phyloP scores from a whole-genome alignment of 2,797 vertebrate species.

The Ibycter americanus region DNA sequence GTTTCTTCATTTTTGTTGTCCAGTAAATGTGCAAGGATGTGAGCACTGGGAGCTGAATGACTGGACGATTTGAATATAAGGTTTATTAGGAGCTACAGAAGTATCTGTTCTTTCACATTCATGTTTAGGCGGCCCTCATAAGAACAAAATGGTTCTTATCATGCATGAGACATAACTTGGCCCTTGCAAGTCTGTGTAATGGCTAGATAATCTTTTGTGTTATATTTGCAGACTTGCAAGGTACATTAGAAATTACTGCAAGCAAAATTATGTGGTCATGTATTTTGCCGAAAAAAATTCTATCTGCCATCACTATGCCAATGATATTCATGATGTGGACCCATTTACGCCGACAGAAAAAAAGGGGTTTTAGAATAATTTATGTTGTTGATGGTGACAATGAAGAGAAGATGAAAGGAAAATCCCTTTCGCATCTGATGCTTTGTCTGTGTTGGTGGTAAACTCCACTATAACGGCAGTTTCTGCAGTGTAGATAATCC shows the following conservation, averaged over 20 bases:
- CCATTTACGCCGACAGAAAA: neutral
- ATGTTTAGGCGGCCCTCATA: neutral
- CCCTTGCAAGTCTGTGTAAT: neutral
- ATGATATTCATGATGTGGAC: neutral
- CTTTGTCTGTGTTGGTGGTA: neutral
- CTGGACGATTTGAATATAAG: rapidly evolving
- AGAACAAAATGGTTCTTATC: neutral
- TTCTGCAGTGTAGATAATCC: neutral
- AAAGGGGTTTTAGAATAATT: neutral
- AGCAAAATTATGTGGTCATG: neutral
- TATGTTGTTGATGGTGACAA: neutral
- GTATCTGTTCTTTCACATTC: neutral
- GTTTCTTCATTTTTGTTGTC: neutral
- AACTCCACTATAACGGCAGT: neutral
- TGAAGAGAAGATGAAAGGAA: neutral
- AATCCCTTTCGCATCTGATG: neutral
- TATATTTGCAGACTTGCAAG: neutral
- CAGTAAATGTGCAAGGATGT: neutral
- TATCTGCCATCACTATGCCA: rapidly evolving
- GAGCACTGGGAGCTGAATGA: neutral
- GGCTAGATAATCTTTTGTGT: neutral
- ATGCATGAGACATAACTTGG: neutral
- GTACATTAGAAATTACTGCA: neutral
- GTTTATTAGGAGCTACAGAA: neutral
- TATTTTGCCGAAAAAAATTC: neutral